phyloP scores from a whole-genome alignment of 2,888 invertebrate genomes.

The Drosophila testacea region DNA sequence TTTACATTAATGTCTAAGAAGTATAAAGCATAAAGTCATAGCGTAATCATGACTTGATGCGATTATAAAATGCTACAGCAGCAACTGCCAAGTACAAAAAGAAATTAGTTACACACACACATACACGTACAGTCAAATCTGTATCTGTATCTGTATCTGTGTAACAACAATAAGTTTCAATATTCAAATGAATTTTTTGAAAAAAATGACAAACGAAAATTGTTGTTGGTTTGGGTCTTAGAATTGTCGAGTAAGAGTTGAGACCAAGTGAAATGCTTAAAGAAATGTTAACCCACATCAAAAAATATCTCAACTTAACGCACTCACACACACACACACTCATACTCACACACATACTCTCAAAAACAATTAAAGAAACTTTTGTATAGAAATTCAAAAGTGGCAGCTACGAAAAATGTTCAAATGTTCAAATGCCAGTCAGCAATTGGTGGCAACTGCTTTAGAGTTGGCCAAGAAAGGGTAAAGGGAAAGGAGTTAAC shows the following conservation, averaged over 20 bases:
- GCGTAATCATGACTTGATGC: slow-evolving; percentile 81
- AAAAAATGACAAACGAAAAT: slow-evolving; percentile 75
- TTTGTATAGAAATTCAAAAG: slow-evolving; percentile 68
- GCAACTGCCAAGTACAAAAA: slow-evolving; percentile 52
- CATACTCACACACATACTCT: slow-evolving; percentile 17
- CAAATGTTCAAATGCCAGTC: slow-evolving; percentile 62
- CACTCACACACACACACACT: slow-evolving; percentile 25
- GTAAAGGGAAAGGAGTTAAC: neutral
- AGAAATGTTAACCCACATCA: slow-evolving; percentile 76
- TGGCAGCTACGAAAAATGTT: slow-evolving; percentile 60
- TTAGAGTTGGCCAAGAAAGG: slow-evolving; percentile 26
- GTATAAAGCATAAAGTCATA: slow-evolving; percentile 62
- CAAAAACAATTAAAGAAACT: slow-evolving; percentile 72
- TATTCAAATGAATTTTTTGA: slow-evolving; percentile 74
- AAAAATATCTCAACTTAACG: slow-evolving; percentile 58
- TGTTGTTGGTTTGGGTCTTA: slow-evolving; percentile 46
- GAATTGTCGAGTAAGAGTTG: slow-evolving; percentile 57
- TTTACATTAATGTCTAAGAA: slow-evolving; percentile 18
- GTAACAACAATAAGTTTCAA: slow-evolving; percentile 62
- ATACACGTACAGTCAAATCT: slow-evolving; percentile 19
- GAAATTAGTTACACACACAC: slow-evolving; percentile 74
- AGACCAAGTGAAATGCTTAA: slow-evolving; percentile 64
- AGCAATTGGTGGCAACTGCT: slow-evolving; percentile 62
- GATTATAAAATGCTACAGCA: slow-evolving; percentile 71
- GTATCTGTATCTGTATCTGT: slow-evolving; percentile 34